phyloP scores from a whole-genome alignment of 2,797 vertebrate species.

The Capromys pilorides region DNA sequence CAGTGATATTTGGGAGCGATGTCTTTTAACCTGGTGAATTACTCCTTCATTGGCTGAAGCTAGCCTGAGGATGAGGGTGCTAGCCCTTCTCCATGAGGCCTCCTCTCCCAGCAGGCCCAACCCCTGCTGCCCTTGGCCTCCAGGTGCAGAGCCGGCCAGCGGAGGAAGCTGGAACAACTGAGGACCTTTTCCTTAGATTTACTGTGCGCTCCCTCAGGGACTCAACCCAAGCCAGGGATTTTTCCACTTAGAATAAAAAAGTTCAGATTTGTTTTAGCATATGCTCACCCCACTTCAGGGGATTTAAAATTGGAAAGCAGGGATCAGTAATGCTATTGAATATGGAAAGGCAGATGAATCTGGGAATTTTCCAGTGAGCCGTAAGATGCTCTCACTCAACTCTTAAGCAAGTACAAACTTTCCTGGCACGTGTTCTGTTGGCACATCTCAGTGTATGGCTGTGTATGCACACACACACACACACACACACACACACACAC shows the following conservation, averaged over 20 bases:
- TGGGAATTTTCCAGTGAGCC: conserved; percentile 58
- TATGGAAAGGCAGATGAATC: conserved; percentile 59
- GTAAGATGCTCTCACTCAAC: not conserved
- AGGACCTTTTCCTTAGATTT: conserved; percentile 51
- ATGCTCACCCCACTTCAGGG: conserved; percentile 50
- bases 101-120: not conserved
- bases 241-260: not conserved
- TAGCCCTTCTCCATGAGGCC: not conserved
- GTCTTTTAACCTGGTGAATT: not conserved
- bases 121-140: accelerated
- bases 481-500: not conserved
- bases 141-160: not conserved
- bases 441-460: not conserved
- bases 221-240: not conserved
- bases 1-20: not conserved
- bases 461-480: accelerated
- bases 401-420: not conserved
- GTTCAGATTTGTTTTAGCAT: conserved; percentile 68
- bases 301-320: conserved; percentile 48
- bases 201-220: not conserved
- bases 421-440: not conserved
- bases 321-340: conserved; percentile 27
- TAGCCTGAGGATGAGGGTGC: not conserved
- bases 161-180: not conserved
- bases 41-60: not conserved